phyloP scores from a whole-genome alignment of 53 echinoderm and acorn worm species.

The Apostichopus leukothele region DNA sequence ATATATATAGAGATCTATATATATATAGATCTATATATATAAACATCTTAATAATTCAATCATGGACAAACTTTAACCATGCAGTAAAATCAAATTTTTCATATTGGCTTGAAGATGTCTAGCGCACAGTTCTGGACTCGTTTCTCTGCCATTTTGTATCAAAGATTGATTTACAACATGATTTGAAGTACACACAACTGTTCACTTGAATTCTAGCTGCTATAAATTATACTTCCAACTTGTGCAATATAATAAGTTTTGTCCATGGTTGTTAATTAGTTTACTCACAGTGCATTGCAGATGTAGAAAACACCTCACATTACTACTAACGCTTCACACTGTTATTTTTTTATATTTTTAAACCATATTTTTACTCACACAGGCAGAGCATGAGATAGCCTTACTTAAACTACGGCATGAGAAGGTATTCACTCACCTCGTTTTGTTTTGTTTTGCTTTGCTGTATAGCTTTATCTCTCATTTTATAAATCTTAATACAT shows the following conservation, averaged over 20 bases:
- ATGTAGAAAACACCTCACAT: not conserved
- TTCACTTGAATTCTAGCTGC: too few species aligned
- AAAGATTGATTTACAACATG: too few species aligned
- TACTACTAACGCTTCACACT: constrained; percentile 4
- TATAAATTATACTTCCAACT: too few species aligned
- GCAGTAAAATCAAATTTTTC: too few species aligned
- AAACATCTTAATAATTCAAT: not conserved
- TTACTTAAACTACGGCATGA: constrained; percentile 85
- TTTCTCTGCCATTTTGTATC: not conserved
- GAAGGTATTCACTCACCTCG: constrained; percentile 74
- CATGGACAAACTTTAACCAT: too few species aligned
- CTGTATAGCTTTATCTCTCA: not conserved
- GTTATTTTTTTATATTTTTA: not conserved
- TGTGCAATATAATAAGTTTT: not conserved
- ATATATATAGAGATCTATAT: too few species aligned
- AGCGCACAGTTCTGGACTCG: not conserved
- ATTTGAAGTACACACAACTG: too few species aligned
- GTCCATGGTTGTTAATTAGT: not conserved
- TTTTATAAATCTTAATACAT: not conserved
- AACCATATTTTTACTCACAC: constrained; percentile 35
- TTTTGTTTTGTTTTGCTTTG: not conserved
- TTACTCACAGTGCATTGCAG: not conserved
- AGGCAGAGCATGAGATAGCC: constrained; percentile 95
- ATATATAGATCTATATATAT: too few species aligned
- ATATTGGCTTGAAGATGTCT: not conserved